A percentile compares a stretch with the other conserved stretches of the same genome.
These are phyloP conservation scores for Gavialis gangeticus DNA, from an alignment of 2,113 vertebrate genomes.

Conservation along the genomic window DNA sequence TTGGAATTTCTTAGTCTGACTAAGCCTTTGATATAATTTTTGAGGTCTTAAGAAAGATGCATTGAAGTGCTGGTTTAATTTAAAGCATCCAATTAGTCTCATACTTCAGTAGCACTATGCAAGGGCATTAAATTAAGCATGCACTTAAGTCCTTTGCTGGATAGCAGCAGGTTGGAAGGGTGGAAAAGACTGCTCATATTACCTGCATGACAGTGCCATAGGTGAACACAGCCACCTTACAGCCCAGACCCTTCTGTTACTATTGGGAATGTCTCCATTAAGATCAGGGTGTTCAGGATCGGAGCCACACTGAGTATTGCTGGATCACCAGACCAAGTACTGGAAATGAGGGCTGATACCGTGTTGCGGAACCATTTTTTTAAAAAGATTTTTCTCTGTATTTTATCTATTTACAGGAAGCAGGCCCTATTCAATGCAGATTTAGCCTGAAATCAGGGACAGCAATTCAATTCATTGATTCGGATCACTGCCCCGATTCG, in stretches of 20 bases:
- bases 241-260: fast-evolving
- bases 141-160: not conserved
- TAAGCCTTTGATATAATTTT: not conserved
- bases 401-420: too few species aligned
- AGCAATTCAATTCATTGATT: too few species aligned
- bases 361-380: too few species aligned
- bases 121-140: not conserved
- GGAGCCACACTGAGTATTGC: not conserved
- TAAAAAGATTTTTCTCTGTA: too few species aligned
- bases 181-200: not conserved
- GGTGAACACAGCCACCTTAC: not conserved
- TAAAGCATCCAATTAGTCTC: not conserved
- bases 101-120: not conserved
- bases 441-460: too few species aligned
- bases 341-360: too few species aligned
- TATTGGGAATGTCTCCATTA: not conserved
- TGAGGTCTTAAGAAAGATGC: not conserved
- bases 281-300: not conserved
- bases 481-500: too few species aligned
- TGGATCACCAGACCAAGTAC: not conserved
- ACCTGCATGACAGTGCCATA: not conserved
- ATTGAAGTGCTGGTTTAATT: not conserved
- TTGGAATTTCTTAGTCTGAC: not conserved
- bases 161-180: not conserved
- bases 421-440: too few species aligned